Conservation (phyloP, 2,113 vertebrate species). For the Redunca redunca region DNA sequence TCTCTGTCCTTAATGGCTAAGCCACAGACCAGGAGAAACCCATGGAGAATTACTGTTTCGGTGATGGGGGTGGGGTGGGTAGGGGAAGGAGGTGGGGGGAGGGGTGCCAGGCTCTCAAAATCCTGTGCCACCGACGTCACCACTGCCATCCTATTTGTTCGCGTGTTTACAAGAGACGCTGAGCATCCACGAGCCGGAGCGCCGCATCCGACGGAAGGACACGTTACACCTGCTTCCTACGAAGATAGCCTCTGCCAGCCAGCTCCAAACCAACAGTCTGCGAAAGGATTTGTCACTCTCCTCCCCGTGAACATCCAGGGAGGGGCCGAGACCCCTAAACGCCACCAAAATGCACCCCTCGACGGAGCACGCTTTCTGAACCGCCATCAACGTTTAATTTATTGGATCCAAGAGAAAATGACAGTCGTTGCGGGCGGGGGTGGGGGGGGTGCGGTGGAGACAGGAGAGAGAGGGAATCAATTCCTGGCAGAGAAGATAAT, state of each 20-base stretch:
- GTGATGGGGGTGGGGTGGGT: neutral
- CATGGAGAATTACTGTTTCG: constrained; percentile 16
- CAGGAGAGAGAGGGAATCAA: constrained; percentile 19
- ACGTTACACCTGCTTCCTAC: constrained; percentile 67
- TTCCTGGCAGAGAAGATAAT: constrained; percentile 9
- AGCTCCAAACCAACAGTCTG: constrained; percentile 43
- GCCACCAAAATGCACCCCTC: neutral
- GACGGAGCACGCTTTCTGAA: neutral
- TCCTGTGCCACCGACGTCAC: constrained; percentile 65
- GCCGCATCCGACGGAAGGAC: constrained; percentile 55
- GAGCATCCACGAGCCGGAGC: constrained; percentile 17
- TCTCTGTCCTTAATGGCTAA: constrained; percentile 1
- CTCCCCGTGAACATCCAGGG: neutral
- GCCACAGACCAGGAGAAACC: neutral
- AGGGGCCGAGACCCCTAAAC: neutral
- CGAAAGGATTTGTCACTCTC: neutral
- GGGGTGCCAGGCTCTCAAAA: constrained; percentile 68
- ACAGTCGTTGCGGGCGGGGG: neutral
- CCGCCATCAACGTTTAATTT: constrained; percentile 66
- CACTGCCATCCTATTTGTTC: constrained; percentile 50
- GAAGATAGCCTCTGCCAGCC: neutral
- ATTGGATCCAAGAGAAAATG: constrained; percentile 56
- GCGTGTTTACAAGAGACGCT: constrained; percentile 60
- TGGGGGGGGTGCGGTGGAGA: neutral
- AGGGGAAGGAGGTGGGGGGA: neutral